A percentile compares a stretch with the other conserved stretches of the same genome.
Evolutionary conservation across 1,140 invertebrate species (phyloP).

Genomic region (Ladona fulva): DNA sequence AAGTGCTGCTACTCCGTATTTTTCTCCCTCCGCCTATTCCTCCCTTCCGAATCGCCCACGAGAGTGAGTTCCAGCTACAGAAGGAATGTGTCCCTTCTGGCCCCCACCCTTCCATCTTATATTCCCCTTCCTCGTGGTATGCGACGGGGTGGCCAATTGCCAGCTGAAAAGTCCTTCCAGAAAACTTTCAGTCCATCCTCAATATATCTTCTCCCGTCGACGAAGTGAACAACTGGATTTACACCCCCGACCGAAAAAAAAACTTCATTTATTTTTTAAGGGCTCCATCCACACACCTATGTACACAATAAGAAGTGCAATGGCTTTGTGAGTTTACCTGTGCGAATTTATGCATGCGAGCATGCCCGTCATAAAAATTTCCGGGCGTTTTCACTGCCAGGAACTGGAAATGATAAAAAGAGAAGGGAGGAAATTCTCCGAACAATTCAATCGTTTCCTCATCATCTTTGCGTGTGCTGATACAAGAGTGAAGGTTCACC

Average conservation of each 20-base stretch:
- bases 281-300: background rate
- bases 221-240: conserved; percentile 5
- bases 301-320: background rate
- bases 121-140: background rate
- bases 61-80: background rate
- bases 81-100: background rate
- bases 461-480: too few relatives aligned
- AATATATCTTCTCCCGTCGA: background rate
- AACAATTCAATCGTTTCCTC: too few relatives aligned
- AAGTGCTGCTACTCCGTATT: background rate
- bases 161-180: conserved; percentile 3
- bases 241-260: background rate
- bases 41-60: background rate
- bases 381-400: too few relatives aligned
- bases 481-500: too few relatives aligned
- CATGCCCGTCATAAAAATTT: too few relatives aligned
- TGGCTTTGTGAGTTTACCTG: background rate
- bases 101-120: background rate
- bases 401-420: too few relatives aligned
- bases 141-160: background rate
- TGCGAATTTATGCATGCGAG: too few relatives aligned
- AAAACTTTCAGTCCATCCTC: background rate
- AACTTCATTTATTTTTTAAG: background rate
- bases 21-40: background rate
- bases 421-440: too few relatives aligned